Percentiles rank a stretch among this genome's conserved stretches.
phyloP scores from a whole-genome alignment of 2,113 vertebrate species.

The Heloderma charlesbogerti region DNA sequence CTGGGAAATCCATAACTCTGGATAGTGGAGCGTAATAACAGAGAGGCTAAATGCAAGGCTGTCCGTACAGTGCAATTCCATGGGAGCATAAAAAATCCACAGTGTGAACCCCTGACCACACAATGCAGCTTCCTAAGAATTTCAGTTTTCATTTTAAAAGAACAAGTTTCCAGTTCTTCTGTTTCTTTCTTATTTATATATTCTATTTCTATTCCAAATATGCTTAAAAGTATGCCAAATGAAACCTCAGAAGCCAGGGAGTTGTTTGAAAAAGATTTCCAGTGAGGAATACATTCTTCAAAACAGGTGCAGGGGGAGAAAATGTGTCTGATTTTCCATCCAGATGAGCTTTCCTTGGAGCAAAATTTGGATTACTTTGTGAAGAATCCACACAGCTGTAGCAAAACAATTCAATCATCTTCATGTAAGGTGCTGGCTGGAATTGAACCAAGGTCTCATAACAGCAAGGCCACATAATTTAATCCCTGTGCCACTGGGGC shows the following conservation, averaged over 20 bases:
- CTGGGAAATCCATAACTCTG: no score
- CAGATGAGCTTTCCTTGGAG: not conserved
- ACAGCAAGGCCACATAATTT: no score
- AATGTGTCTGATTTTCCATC: not conserved
- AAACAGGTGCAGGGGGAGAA: not conserved
- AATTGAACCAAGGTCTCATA: not conserved
- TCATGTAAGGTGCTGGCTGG: not conserved
- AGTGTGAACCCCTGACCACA: not conserved
- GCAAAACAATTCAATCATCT: not conserved
- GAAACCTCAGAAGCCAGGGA: not conserved
- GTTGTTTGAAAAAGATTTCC: not conserved
- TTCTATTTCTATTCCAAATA: not conserved
- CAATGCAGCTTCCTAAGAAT: not conserved
- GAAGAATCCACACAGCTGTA: not conserved
- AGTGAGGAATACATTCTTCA: not conserved
- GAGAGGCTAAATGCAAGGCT: not conserved
- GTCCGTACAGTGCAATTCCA: not conserved
- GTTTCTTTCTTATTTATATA: no score
- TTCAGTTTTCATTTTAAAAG: no score
- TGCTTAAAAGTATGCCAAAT: not conserved
- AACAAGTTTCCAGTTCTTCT: no score
- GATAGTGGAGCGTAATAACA: no score
- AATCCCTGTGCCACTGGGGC: no score
- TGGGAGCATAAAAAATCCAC: not conserved
- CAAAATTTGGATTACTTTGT: not conserved